phyloP scores from a whole-genome alignment of 2,113 vertebrate genomes.

The Struthio camelus region DNA sequence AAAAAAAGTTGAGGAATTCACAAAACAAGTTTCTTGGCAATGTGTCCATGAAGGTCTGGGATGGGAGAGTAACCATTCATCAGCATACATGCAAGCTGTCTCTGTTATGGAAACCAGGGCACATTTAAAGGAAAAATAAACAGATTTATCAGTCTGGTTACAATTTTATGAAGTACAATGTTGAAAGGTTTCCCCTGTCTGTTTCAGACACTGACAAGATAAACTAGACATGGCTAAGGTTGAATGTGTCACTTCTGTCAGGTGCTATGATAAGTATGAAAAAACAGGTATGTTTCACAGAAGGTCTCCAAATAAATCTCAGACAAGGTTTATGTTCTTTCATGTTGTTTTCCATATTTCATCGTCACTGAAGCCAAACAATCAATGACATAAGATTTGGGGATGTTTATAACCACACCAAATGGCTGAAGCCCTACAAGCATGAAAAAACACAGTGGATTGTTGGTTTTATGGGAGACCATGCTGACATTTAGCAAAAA shows the following conservation, averaged over 20 bases:
- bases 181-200: slow-evolving; percentile 68
- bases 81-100: slow-evolving; percentile 42
- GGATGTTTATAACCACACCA: slow-evolving; percentile 33
- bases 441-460: not conserved
- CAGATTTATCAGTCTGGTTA: slow-evolving; percentile 71
- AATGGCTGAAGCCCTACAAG: not conserved
- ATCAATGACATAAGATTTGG: not conserved
- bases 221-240: slow-evolving; percentile 29
- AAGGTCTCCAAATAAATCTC: slow-evolving; percentile 23
- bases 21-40: slow-evolving; percentile 63
- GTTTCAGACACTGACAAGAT: slow-evolving; percentile 64
- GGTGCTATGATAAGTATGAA: slow-evolving; percentile 36
- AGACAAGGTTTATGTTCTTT: not conserved
- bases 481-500: not conserved
- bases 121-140: slow-evolving; percentile 67
- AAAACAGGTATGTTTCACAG: slow-evolving; percentile 33
- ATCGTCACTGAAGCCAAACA: slow-evolving; percentile 25
- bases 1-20: slow-evolving; percentile 47
- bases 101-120: slow-evolving; percentile 62
- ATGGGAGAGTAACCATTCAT: slow-evolving; percentile 31
- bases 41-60: not conserved
- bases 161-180: slow-evolving; percentile 61
- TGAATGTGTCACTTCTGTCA: slow-evolving; percentile 45
- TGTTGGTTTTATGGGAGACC: not conserved
- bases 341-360: slow-evolving; percentile 48